Evolutionary conservation across 2,888 invertebrate genomes (phyloP).

Genomic region (Venusia cambrica): DNA sequence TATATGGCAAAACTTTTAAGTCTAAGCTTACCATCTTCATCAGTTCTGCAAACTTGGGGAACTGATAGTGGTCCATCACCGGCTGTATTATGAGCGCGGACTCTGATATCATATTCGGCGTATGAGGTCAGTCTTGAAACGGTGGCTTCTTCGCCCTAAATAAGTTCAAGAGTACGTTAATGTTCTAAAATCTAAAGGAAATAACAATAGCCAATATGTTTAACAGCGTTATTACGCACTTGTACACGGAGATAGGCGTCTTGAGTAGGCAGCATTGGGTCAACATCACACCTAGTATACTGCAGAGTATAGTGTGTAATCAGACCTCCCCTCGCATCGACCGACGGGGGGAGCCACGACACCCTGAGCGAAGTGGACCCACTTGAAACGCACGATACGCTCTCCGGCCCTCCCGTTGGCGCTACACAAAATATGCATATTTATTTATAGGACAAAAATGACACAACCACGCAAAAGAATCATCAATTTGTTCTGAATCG

Average conservation of each 20-base stretch:
- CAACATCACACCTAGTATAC: constrained; percentile 63
- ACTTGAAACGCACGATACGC: constrained; percentile 86
- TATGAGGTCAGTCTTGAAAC: constrained; percentile 89
- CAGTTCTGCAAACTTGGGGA: constrained; percentile 89
- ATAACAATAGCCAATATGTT: too few species aligned
- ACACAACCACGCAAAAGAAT: constrained; percentile 62
- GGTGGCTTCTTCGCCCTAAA: constrained; percentile 86
- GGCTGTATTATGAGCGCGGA: constrained; percentile 90
- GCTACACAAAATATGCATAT: too few species aligned
- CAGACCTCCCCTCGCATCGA: constrained; percentile 85
- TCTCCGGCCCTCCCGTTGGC: constrained; percentile 88
- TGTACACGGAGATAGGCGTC: constrained; percentile 68
- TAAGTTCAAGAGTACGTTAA: constrained; percentile 7
- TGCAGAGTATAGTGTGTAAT: constrained; percentile 74
- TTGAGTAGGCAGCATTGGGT: constrained; percentile 62
- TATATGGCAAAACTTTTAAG: too few species aligned
- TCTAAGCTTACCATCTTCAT: constrained; percentile 91
- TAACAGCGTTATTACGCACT: too few species aligned
- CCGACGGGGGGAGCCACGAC: constrained; percentile 86
- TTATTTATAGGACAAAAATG: constrained; percentile 48
- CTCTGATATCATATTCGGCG: constrained; percentile 92
- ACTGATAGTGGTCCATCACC: constrained; percentile 91
- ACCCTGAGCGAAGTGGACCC: constrained; percentile 89
- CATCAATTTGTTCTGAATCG: constrained; percentile 73
- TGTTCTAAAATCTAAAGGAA: not conserved